Evolutionary conservation across 2,797 vertebrate species (phyloP).

Genomic region (Dendrocincla tyrannina): DNA sequence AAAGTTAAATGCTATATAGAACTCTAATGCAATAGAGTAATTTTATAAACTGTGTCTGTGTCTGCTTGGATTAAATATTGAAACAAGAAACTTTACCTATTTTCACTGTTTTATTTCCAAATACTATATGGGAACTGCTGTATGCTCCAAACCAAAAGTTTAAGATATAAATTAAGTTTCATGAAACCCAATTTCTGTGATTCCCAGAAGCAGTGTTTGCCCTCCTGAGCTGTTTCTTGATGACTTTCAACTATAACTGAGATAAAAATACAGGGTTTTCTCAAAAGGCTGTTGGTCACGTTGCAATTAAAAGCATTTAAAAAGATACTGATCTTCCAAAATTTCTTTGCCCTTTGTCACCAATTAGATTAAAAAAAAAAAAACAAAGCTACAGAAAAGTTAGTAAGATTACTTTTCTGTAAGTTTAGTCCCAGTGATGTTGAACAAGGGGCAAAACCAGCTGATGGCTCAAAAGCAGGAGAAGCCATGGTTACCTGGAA

Average conservation of each 20-base stretch:
- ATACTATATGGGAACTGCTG: background rate
- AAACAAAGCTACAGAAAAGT: background rate
- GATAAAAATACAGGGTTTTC: background rate
- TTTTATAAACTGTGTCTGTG: conserved; percentile 70
- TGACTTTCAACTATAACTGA: background rate
- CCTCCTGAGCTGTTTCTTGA: background rate
- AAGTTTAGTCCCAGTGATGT: background rate
- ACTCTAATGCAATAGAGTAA: conserved; percentile 78
- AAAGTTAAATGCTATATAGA: conserved; percentile 69
- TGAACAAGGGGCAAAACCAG: background rate
- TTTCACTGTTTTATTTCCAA: conserved; percentile 63
- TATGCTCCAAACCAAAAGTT: background rate
- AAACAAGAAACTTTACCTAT: conserved; percentile 41
- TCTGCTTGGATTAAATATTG: conserved; percentile 67
- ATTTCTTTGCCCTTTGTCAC: background rate
- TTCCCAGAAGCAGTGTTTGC: background rate
- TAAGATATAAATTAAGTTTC: background rate
- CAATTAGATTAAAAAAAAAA: background rate
- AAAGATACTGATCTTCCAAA: background rate
- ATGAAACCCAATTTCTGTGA: background rate
- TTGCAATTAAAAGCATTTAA: background rate
- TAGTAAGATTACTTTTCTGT: background rate
- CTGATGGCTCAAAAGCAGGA: background rate
- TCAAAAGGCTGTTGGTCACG: background rate
- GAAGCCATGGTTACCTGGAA: background rate